A percentile compares a stretch with the other conserved stretches of the same genome.
These are phyloP conservation scores for Megalops atlanticus DNA, from an alignment of 2,113 vertebrate genomes.

Conservation along the genomic window DNA sequence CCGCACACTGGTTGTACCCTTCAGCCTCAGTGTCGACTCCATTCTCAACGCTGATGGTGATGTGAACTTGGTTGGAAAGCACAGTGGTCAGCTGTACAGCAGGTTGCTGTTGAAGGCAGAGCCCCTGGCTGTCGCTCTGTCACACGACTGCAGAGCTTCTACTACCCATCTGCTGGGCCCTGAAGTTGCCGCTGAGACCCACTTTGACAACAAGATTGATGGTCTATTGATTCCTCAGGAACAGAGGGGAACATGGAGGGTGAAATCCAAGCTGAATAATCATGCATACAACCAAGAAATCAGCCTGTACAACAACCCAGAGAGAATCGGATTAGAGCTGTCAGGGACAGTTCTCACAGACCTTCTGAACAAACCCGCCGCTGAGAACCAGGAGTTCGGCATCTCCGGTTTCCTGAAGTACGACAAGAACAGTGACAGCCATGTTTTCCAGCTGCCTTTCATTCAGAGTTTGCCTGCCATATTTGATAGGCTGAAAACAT, in stretches of 20 bases:
- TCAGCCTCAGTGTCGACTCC: slow-evolving; percentile 73
- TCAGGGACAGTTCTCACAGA: slow-evolving; percentile 69
- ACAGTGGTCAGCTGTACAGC: slow-evolving; percentile 82
- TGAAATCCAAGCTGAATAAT: slow-evolving; percentile 78
- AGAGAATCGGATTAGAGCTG: slow-evolving; percentile 76
- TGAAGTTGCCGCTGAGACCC: slow-evolving; percentile 59
- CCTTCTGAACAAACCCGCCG: slow-evolving; percentile 53
- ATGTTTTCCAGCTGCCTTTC: slow-evolving; percentile 81
- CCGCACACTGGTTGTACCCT: slow-evolving; percentile 72
- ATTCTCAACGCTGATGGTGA: slow-evolving; percentile 77
- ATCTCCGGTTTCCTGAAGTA: slow-evolving; percentile 84
- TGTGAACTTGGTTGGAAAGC: slow-evolving; percentile 71
- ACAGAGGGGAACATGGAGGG: slow-evolving; percentile 76
- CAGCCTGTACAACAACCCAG: slow-evolving; percentile 75
- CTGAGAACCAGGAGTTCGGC: slow-evolving; percentile 73
- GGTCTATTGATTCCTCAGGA: slow-evolving; percentile 77
- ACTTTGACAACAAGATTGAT: slow-evolving; percentile 75
- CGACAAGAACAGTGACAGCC: slow-evolving; percentile 85
- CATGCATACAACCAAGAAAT: slow-evolving; percentile 79
- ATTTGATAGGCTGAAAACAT: slow-evolving; percentile 71
- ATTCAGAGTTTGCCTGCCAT: slow-evolving; percentile 74
- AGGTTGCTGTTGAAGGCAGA: slow-evolving; percentile 85
- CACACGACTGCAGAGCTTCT: slow-evolving; percentile 83
- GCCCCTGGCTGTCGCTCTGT: slow-evolving; percentile 76
- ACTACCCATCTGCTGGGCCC: slow-evolving; percentile 65